Base-by-base conservation (phyloP, 2,797 vertebrate genomes). In the Sandelia bainsii region DNA sequence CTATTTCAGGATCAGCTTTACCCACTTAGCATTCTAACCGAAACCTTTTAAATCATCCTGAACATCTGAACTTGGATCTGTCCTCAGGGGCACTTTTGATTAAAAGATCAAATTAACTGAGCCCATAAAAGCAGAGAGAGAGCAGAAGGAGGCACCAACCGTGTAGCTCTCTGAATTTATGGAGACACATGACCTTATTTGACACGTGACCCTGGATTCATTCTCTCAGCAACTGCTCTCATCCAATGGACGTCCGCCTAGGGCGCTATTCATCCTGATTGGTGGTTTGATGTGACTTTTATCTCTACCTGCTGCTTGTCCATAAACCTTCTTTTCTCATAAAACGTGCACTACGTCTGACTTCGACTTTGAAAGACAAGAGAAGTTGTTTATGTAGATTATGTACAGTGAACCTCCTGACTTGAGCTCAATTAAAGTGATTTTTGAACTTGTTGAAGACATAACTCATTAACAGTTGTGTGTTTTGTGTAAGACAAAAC, bases 101-200 rank as follows among this genome's bases (percentile, higher is more conserved):
- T 87, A 89, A 90, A 88, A 90, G 83, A 91, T 91, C 81, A 91
- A 84, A 93, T 93, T 93, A 93, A 92, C 87, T 11, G 77, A 84
- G 81, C 83, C 88, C 89, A 92, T 93, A 93, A 93, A 92, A 91
- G 77, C 82, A 87, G 73, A 46, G 76, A 45, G 54, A 22, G 23
- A 20, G 20, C 32, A 72, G 66, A 70, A 57, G 63, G 57, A 77
- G 69, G 66, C 14, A 40, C 60, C 1, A 4, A 61, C 52, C 32
- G 58, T 45, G 67, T 46, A 49, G 37, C 87, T 93, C 87, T 89
- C 81, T 92, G 84, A 62, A 89, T 93, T 93, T 92, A 92, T 90
- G 89, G 83, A 78, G 70, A 82, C 23, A 77, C 77, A 81, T 89
- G 89, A 83, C 64, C 87, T 85, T 58, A 75, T 44, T 11, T 80